Conservation (phyloP, 2,797 vertebrate species). For the Psittacula echo region DNA sequence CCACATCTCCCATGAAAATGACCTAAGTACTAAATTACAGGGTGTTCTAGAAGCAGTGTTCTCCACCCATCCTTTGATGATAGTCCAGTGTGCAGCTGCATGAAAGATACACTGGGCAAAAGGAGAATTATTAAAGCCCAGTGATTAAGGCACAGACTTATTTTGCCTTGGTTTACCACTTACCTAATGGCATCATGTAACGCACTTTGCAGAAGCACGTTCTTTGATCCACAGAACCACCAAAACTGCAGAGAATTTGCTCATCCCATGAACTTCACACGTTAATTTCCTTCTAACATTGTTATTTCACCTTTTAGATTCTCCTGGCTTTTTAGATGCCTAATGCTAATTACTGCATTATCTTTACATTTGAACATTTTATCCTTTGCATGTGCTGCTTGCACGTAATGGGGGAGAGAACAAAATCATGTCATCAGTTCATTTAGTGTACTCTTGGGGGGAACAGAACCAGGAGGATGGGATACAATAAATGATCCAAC, state of each 20-base stretch:
- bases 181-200: background rate
- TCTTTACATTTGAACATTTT: background rate
- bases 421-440: background rate
- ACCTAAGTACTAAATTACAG: slow-evolving; percentile 29
- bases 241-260: background rate
- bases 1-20: background rate
- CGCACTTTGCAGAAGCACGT: background rate
- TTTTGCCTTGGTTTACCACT: slow-evolving; percentile 2
- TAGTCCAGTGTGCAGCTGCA: background rate
- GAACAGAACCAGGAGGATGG: background rate
- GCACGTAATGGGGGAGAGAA: background rate
- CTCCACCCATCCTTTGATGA: slow-evolving; percentile 54
- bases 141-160: background rate
- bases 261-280: background rate
- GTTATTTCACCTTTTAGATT: background rate
- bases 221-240: background rate
- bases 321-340: background rate
- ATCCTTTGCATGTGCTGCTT: background rate
- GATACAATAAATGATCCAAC: background rate
- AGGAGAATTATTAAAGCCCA: background rate
- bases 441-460: background rate
- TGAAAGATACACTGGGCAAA: background rate
- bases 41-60: background rate
- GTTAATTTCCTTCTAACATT: background rate
- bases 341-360: background rate